Evolutionary conservation across 2,113 vertebrate species (phyloP).

Genomic region (Gavialis gangeticus): DNA sequence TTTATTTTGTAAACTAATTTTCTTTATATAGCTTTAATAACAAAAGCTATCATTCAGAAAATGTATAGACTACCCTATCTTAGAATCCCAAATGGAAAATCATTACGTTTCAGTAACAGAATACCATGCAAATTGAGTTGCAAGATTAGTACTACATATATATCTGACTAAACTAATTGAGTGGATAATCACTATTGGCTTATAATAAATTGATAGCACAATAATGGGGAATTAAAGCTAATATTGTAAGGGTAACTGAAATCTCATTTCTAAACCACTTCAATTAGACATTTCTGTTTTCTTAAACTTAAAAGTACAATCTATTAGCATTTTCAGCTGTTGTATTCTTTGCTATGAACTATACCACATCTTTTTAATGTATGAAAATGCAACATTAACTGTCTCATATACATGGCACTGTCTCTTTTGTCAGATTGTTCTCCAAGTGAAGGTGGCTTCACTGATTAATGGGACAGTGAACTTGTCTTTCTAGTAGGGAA

Average conservation of each 20-base stretch:
- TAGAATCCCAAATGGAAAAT: neutral
- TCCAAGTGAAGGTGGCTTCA: slow-evolving; percentile 32
- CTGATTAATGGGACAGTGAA: neutral
- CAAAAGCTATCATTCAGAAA: neutral
- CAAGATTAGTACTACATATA: neutral
- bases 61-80: neutral
- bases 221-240: neutral
- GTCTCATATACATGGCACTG: neutral
- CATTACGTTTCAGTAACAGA: neutral
- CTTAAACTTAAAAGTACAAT: neutral
- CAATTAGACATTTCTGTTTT: neutral
- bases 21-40: accelerated
- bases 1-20: accelerated
- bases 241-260: neutral
- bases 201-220: neutral
- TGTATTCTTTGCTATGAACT: neutral
- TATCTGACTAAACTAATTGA: neutral
- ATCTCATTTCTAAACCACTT: neutral
- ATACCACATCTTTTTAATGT: neutral
- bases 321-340: neutral
- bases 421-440: slow-evolving; percentile 16
- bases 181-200: neutral
- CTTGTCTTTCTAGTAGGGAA: neutral
- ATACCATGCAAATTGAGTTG: neutral
- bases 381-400: neutral